Conservation (phyloP, 2,113 vertebrate genomes). For the Ramphastos sulfuratus region DNA sequence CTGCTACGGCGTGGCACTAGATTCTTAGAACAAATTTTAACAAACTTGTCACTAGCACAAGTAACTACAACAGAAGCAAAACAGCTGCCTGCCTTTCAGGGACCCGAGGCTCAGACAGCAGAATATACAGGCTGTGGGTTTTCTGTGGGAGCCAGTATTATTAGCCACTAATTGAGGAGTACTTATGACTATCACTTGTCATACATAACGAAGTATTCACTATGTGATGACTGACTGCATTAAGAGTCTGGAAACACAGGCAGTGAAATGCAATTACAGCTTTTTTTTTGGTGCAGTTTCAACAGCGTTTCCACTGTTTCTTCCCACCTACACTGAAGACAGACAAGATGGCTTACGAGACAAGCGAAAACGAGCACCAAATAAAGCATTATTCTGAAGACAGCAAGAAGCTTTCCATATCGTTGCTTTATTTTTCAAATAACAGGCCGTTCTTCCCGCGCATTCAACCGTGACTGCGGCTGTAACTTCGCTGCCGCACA, state of each 20-base stretch:
- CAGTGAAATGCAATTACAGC: rapidly evolving
- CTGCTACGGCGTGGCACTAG: rapidly evolving
- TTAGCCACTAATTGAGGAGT: neutral
- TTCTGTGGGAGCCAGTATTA: neutral
- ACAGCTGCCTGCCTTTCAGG: neutral
- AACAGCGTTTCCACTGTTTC: neutral
- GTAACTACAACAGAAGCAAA: neutral
- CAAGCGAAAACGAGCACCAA: neutral
- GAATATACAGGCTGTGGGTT: rapidly evolving
- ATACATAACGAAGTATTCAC: neutral
- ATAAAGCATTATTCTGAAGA: neutral
- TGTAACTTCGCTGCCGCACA: rapidly evolving
- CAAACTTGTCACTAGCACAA: neutral
- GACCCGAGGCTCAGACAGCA: neutral
- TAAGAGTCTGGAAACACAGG: neutral
- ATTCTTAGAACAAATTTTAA: neutral
- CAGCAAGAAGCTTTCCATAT: neutral
- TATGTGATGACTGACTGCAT: rapidly evolving
- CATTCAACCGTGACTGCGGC: neutral
- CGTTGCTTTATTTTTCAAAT: neutral
- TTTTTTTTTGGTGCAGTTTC: neutral
- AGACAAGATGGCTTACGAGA: neutral
- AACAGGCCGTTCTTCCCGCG: too few species aligned
- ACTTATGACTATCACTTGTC: too few species aligned
- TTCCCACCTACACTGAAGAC: too few species aligned